Conservation (phyloP, 2,113 vertebrate genomes). For the Ondatra zibethicus region DNA sequence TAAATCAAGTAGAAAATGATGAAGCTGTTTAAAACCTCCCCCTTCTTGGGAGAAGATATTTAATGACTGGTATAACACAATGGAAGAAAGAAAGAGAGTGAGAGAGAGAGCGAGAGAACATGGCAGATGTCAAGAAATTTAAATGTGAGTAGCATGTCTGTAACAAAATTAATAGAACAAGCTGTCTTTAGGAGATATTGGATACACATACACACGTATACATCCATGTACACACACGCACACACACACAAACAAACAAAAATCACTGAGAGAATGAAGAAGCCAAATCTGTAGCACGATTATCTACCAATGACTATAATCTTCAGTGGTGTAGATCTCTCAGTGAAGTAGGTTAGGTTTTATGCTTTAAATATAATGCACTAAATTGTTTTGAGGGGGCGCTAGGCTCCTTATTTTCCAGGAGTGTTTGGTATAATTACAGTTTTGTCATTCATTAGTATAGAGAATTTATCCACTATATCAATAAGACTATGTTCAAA, state of each 20-base stretch:
- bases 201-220: neutral
- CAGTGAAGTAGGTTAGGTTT: neutral
- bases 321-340: neutral
- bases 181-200: neutral
- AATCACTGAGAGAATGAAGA: neutral
- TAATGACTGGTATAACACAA: neutral
- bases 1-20: neutral
- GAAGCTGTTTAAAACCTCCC: neutral
- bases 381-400: neutral
- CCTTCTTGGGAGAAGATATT: neutral
- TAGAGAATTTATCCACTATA: neutral
- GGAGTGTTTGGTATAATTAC: neutral
- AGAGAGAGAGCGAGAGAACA: neutral
- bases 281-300: neutral
- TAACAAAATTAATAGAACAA: neutral
- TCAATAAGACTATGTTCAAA: neutral
- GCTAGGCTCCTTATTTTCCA: neutral
- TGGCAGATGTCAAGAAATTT: neutral
- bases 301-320: neutral
- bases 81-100: neutral
- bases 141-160: neutral
- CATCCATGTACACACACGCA: neutral
- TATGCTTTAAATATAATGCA: neutral
- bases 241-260: neutral
- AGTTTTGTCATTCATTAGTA: neutral